phyloP scores from a whole-genome alignment of 92 coral and sea anemone species.

The Epizoanthus fatuus region DNA sequence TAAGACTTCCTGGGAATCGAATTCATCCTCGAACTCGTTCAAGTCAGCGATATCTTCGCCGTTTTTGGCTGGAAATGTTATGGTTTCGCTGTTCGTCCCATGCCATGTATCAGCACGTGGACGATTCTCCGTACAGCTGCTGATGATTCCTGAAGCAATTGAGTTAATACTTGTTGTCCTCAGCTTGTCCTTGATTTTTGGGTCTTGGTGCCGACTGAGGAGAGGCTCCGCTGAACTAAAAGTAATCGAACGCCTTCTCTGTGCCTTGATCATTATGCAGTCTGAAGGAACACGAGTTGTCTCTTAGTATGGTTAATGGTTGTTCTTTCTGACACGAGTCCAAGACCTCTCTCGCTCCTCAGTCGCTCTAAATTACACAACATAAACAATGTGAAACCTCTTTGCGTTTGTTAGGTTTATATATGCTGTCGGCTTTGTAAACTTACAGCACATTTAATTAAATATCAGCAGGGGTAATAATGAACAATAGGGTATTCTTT shows the following conservation, averaged over 20 bases:
- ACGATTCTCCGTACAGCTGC: slow-evolving; percentile 43
- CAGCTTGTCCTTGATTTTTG: slow-evolving; percentile 62
- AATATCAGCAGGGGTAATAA: background rate
- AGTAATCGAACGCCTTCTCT: slow-evolving; percentile 84
- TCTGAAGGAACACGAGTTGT: background rate
- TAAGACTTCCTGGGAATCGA: slow-evolving; percentile 72
- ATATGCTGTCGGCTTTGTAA: background rate
- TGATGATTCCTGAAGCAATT: slow-evolving; percentile 89
- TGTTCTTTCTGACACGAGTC: background rate
- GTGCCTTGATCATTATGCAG: slow-evolving; percentile 32
- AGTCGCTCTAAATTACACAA: background rate
- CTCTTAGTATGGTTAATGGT: background rate
- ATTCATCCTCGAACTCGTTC: slow-evolving; percentile 74
- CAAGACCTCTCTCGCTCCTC: background rate
- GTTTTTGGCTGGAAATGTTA: slow-evolving; percentile 10
- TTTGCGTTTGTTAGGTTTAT: slow-evolving; percentile 10
- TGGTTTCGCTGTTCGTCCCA: slow-evolving; percentile 70
- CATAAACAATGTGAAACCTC: background rate
- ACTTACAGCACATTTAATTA: slow-evolving; percentile 19
- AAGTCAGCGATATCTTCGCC: slow-evolving; percentile 66
- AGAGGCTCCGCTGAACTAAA: slow-evolving; percentile 79
- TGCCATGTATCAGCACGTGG: slow-evolving; percentile 98
- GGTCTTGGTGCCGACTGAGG: slow-evolving; percentile 42
- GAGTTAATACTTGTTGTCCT: slow-evolving; percentile 88
- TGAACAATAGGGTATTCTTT: background rate